Evolutionary conservation across 2,113 vertebrate genomes (phyloP).

Genomic region (Chunga burmeisteri): DNA sequence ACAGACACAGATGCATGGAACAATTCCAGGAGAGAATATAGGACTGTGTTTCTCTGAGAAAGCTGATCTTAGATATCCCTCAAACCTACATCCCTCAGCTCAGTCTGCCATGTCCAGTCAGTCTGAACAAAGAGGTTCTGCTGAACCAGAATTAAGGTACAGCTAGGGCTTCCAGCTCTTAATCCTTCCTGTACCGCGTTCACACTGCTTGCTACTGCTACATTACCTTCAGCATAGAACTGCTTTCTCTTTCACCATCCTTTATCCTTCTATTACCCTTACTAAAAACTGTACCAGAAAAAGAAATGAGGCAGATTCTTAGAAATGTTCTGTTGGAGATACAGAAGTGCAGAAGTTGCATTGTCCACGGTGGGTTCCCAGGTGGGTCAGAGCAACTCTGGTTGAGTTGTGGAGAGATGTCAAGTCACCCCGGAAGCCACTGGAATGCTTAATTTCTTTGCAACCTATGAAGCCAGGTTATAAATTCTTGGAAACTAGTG

Average conservation of each 20-base stretch:
- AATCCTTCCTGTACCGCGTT: rapidly evolving
- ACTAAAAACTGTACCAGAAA: neutral
- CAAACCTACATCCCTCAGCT: neutral
- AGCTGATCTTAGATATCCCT: neutral
- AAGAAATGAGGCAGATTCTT: neutral
- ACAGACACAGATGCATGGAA: rapidly evolving
- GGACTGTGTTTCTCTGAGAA: neutral
- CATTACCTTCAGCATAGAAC: neutral
- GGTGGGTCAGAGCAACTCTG: neutral
- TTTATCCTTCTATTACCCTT: neutral
- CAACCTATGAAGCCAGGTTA: neutral
- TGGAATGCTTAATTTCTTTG: neutral
- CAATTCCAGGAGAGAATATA: neutral
- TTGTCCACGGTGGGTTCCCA: rapidly evolving
- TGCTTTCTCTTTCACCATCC: neutral
- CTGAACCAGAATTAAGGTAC: neutral
- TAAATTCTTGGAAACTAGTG: neutral
- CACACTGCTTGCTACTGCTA: neutral
- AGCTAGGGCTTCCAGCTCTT: neutral
- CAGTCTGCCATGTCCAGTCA: neutral
- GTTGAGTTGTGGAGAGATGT: neutral
- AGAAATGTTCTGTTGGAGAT: neutral
- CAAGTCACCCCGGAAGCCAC: neutral
- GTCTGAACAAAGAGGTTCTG: neutral
- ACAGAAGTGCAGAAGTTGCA: neutral